Evolutionary conservation across 2,797 vertebrate species (phyloP), one percentile per base, ranked within the genome.

Genomic region (Enteromius treurensis): DNA sequence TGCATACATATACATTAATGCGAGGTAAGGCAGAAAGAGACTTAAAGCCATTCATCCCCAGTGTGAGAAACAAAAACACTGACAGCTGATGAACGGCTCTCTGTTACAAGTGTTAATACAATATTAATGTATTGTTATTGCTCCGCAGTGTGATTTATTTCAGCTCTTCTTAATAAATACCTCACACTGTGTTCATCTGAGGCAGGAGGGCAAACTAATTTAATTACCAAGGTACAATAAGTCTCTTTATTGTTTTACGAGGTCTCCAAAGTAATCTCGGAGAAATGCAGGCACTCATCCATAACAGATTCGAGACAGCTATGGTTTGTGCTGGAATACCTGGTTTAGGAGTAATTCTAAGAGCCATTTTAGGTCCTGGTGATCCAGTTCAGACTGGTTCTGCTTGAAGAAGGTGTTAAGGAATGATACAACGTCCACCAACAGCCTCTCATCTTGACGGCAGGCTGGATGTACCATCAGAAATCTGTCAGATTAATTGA

Each of bases 401-500:
- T 94, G 94, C 87, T 91, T 95, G 87, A 97, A 94, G 86, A 95
- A 93, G 84, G 94, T 95, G 88, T 95, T 97, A 88, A 99, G 92
- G 94, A 99, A 98, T 86, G 93, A 95, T 90, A 98, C 81, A 55
- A 99, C 92, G 89, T 96, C 96, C 89, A 95, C 94, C 17, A 99
- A 91, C 87, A 99, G 94, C 88, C 95, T 96, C 92, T 99, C 97
- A 90, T 99, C 98, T 86, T 98, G 96, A 8, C 85, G 86, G 88
- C 95, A 96, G 75, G 96, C 95, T 86, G 98, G 98, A 90, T 94
- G 94, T 81, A 99, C 97, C 90, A 96, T 96, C 67, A 99, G 92
- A 95, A 99, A 99, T 91, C 98, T 99, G 89, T 19, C 2, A 37
- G n/a, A 5, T 34, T n/a, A 47, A 62, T 65, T 53, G 53, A 69